Base-by-base conservation (phyloP, 2,797 vertebrate genomes). In the Cirrhinus molitorella region DNA sequence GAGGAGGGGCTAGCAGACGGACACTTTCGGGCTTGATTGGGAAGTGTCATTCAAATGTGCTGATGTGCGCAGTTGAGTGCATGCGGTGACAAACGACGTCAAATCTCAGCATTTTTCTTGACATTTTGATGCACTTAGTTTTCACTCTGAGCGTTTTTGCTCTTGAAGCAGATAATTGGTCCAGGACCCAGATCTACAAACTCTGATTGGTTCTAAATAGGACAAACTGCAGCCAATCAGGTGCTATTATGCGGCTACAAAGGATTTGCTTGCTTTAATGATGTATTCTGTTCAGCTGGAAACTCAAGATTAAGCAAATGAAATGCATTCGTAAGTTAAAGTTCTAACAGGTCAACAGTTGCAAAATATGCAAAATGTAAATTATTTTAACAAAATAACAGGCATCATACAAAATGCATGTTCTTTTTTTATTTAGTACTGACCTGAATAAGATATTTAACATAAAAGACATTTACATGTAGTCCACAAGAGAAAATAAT, bases 1-100 rank as follows among this genome's bases (percentile, higher is more conserved):
- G 76, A 80, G 79, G 86, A 89, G 82, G 85, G 86, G 80, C 77
- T 66, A 45, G 28, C 71, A 17, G 81, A 67, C 23, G 23, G 40
- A 53, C 55, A 34, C 23, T 84, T 70, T 55, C 55, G 55, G 47
- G 51, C 43, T 93, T 89, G 88, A 86, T 92, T 90, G 88, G 90
- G 90, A 90, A 89, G 91, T 87, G 91, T 90, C 91, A 81, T 68
- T 88, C 80, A 63, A 47, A 61, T 19, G n/a, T 21, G 37, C 37
- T 55, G 49, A 53, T 74, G 71, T 74, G 53, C 16, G n/a, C 19
- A 71, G 14, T 23, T 40, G 4, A 57, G 34, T 40, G 34, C 34
- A 40, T 40, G n/a, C 2, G 14, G 28, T 4, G 23, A 23, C 34
- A 55, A 57, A 37, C 5, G 17, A 59, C 23, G n/a, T 19, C 1